Percentiles rank a stretch among this genome's conserved stretches.
Conservation (phyloP, 2,888 invertebrate genomes). For the Thelaira solivaga region DNA sequence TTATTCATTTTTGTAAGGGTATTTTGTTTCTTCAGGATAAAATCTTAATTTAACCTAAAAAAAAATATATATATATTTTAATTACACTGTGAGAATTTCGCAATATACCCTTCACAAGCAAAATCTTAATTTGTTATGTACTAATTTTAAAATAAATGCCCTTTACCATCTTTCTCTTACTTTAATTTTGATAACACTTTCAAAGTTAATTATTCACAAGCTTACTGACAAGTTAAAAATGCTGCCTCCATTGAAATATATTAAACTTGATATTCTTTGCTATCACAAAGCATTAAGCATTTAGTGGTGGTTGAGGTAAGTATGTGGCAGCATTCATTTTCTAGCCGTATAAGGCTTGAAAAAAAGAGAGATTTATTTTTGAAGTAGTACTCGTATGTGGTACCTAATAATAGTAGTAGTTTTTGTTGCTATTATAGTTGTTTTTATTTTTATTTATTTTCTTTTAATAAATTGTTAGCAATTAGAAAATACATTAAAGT, state of each 20-base stretch:
- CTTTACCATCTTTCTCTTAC: no score
- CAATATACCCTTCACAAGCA: no score
- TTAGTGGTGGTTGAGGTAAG: not conserved
- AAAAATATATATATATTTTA: no score
- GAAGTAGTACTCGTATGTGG: no score
- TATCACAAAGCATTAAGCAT: constrained; percentile 11
- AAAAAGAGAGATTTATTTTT: constrained; percentile 4
- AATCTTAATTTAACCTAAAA: no score
- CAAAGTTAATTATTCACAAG: not conserved
- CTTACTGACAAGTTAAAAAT: not conserved
- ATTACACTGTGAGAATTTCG: no score
- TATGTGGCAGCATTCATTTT: constrained; percentile 12
- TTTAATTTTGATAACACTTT: no score
- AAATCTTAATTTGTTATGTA: no score
- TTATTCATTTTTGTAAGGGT: no score
- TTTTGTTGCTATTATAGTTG: not conserved
- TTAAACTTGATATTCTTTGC: constrained; percentile 6
- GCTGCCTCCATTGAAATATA: not conserved
- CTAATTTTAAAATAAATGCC: no score
- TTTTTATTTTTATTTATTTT: constrained; percentile 7
- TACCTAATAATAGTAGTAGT: no score
- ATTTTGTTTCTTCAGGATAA: no score
- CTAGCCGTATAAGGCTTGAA: not conserved
- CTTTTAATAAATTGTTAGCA: constrained; percentile 63
- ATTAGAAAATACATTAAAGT: constrained; percentile 65